Base-by-base conservation (phyloP, 2,797 vertebrate species). In the Phoebastria nigripes region DNA sequence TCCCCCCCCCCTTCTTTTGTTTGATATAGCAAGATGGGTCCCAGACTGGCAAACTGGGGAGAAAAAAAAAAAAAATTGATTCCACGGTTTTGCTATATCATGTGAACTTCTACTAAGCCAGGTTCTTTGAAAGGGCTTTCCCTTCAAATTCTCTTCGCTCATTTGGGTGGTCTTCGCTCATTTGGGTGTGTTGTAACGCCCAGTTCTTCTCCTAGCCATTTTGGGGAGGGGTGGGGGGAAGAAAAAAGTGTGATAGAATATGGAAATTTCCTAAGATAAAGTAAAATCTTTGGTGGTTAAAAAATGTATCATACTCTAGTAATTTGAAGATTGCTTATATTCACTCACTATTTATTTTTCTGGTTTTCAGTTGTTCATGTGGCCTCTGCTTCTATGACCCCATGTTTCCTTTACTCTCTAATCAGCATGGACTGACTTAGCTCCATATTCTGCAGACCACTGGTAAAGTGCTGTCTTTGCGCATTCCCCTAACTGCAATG, bases 211-310 rank as follows among this genome's bases (percentile, higher is more conserved):
- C 46, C 15, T 19, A 42, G 11, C 8, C 29, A 31, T 55, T 76
- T 72, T 2, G n/a, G 12, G 12, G 49, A 7, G 12, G 12, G 49
- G 8, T 8, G 18, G 3, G 3, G 17, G 1, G 8, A 55, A 8
- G 7, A 1, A 11, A 61, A 35, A 54, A 35, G 3, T 20, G 3
- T 47, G 8, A 82, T 5, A 46, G 28, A 77, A 67, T 5, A 69
- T 0, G 2, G 11, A 31, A 8, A 69, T 69, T 47, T 52, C 14
- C 18, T 46, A 67, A n/a, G 33, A 39, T 5, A 61, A 63, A 65
- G 25, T 31, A 83, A 81, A 42, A 78, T 35, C 31, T 67, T 56
- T 28, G 20, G 20, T 72, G 8, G 8, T 44, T 69, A 89, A 82
- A 83, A 82, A 46, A 46, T 16, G 9, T 37, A 31, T 42, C 28